Evolutionary conservation across 2,113 vertebrate species (phyloP), one percentile per base, ranked within the genome.

Genomic region (Stomatorhinus ivindoensis): DNA sequence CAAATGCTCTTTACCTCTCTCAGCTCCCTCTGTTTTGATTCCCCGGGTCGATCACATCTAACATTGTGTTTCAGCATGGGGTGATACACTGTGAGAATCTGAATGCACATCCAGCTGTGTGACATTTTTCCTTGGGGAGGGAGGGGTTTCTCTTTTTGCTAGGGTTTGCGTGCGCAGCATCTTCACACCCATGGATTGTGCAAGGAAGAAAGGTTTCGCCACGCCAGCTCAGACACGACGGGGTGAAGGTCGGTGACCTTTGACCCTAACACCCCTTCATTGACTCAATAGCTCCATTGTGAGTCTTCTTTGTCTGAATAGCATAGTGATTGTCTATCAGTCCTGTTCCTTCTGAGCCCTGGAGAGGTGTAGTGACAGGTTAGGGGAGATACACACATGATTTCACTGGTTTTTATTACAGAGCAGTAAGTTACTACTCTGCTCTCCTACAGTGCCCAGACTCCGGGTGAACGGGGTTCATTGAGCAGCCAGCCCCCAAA

Each of bases 221-320:
- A 53, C 24, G 35, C 50, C 39, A 24, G 24, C 48, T 83, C 76
- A 53, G 50, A 80, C 73, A n/a, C 0, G 11, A 19, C 48, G 46
- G 76, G 48, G 73, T 48, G 6, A 83, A 89, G 88, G 73, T 58
- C 47, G 73, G 65, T 21, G 88, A 39, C 47, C 69, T 80, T 69
- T 88, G 65, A 53, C 69, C 88, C 69, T 42, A 69, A 24, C 6
- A 1, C 15, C 69, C 88, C 88, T 76, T 8, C 44, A n/a, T 51
- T 47, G 21, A 46, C 69, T 88, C 65, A 88, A 69, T 44, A 88
- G 61, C 58, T 47, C 46, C 61, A 58, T 19, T 35, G 44, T 88
- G 46, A 47, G 69, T 47, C 27, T 10, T 50, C 65, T 80, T 80
- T 88, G 69, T 88, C 88, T 47, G 27, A 9, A 35, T 6, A 35